Evolutionary conservation across 2,113 vertebrate species (phyloP), one percentile per base, ranked within the genome.

Genomic region (Varanus salvator): DNA sequence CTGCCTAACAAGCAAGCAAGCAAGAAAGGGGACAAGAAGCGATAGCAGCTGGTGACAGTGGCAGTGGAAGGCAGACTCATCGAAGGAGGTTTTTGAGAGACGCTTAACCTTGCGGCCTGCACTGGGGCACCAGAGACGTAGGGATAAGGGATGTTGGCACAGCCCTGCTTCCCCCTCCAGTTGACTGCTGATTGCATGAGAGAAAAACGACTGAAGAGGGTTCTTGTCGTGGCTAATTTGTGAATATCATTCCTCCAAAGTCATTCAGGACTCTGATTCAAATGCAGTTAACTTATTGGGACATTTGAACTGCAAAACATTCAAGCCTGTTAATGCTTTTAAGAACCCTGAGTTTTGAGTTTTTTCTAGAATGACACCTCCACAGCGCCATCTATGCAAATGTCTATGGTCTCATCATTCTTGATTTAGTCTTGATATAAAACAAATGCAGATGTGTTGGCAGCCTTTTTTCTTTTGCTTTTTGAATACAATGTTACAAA

Each of bases 301-400:
- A 60, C 75, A 66, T 23, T 31, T 66, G n/a, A 78, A 6, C 86
- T 66, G 74, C 1, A 77, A 75, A 50, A 12, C 25, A 8, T 14
- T 8, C 38, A 31, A 60, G 44, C 48, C n/a, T 75, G 11, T 23
- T 76, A 31, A 38, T 8, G 14, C 25, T n/a, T 17, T 57, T n/a
- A 76, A 78, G 17, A 15, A 19, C 38, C 82, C 64, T 34, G 27
- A 1, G n/a, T 82, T 90, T 92, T 94, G 83, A 94, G 94, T 94
- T 92, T 93, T 57, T 94, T 96, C 96, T 91, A 93, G 95, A 91
- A 94, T 95, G 95, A 96, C 91, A 92, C 92, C 85, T 78, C 54
- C 90, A 94, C 89, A 91, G 83, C 80, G 96, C 95, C 95, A 87
- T 91, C 90, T 89, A 68, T 80, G 89, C 87, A 91, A 71, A 86